Conservation (phyloP, 2,113 vertebrate species). For the Spea multiplicata region DNA sequence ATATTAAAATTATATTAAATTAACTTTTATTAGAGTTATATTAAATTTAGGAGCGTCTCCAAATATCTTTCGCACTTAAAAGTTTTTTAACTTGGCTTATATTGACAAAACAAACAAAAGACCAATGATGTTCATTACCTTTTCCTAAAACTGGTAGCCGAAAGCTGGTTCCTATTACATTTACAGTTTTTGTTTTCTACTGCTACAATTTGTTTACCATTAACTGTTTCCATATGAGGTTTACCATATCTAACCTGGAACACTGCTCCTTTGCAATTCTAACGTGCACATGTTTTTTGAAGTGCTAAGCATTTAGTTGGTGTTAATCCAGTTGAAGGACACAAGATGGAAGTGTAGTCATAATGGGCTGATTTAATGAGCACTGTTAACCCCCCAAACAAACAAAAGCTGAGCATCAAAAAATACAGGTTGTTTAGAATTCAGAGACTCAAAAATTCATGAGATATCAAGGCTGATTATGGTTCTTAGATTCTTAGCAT, state of each 20-base stretch:
- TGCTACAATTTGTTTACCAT: constrained; percentile 24
- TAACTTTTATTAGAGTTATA: too few relatives aligned
- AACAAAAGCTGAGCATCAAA: too few relatives aligned
- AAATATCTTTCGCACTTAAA: not conserved
- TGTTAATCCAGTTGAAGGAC: not conserved
- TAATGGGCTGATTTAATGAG: too few relatives aligned
- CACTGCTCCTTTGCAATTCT: constrained; percentile 29
- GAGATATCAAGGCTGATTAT: too few relatives aligned
- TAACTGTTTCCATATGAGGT: constrained; percentile 40
- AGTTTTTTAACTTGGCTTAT: not conserved
- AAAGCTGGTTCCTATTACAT: constrained; percentile 54
- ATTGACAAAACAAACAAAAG: constrained; percentile 35
- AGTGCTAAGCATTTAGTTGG: not conserved
- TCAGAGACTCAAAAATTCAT: too few relatives aligned
- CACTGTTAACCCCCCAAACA: too few relatives aligned
- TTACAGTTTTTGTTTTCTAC: constrained; percentile 36
- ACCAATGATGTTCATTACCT: constrained; percentile 40
- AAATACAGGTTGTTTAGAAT: too few relatives aligned
- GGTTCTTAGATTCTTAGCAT: too few relatives aligned
- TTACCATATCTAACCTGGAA: constrained; percentile 48
- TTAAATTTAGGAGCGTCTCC: not conserved
- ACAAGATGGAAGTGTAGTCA: too few relatives aligned
- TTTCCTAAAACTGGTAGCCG: constrained; percentile 53
- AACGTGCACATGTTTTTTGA: not conserved
- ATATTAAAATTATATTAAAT: too few relatives aligned